Evolutionary conservation across 1,140 invertebrate species (phyloP), one percentile per base, ranked within the genome.

Genomic region (Lucilia cuprina): DNA sequence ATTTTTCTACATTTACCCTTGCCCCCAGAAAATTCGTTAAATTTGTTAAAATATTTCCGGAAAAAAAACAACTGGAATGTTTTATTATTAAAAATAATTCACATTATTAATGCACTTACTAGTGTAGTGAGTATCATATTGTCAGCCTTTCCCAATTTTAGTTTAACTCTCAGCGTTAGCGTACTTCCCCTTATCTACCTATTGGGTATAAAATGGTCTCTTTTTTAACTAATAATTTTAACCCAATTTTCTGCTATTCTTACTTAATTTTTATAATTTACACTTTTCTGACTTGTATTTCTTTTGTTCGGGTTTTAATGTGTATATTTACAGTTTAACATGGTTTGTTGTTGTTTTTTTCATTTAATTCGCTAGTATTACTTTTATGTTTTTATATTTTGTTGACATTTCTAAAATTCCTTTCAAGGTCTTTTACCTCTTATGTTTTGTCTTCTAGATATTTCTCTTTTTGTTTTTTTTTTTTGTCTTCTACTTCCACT

Each of bases 381-480:
- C 25, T 30, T 14, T 30, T 75, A 35, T 78, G 14, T 41, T 2
- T 49, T 77, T 80, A 13, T 80, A 50, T 80, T 49, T 70, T n/a
- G 77, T 49, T 80, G 41, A 80, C 35, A 80, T 80, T 49, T 80
- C 25, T 49, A 21, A 80, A 80, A 80, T 80, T 80, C 77, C 77
- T 49, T 80, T 80, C 77, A 80, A 80, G 77, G 77, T 41, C 77
- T 80, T 80, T 77, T 80, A 50, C 12, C n/a, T 80, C 47, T 80
- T 35, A 34, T 49, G 7, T 49, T 80, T 47, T 70, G 5, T 77
- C 74, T 35, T 34, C 5, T 77, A n/a, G 14, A 5, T 80, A 13
- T 25, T 49, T 12, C 17, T 78, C 41, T 49, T 80, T 12, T 80
- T 80, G 4, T 80, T 49, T 21, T 80, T 80, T 12, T 80, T 49